Percentiles rank a stretch among this genome's conserved stretches.
These are phyloP conservation scores for Panulirus ornatus DNA, from an alignment of 1,140 invertebrate species.

Conservation along the genomic window DNA sequence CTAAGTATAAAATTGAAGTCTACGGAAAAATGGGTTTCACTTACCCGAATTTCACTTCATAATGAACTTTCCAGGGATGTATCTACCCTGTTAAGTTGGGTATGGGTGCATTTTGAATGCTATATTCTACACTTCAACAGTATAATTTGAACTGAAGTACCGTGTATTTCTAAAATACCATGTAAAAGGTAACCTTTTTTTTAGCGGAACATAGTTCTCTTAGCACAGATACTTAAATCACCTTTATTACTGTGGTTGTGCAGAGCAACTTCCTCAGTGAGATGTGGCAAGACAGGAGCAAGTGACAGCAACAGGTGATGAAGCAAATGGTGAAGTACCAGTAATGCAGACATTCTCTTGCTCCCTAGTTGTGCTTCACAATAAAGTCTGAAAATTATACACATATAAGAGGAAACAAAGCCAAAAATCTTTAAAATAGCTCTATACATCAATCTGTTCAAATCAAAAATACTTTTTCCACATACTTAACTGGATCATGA, in stretches of 20 bases:
- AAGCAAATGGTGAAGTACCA: conserved; percentile 47
- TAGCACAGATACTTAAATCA: background rate
- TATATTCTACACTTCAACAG: too few species aligned
- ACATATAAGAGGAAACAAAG: too few species aligned
- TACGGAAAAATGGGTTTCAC: too few species aligned
- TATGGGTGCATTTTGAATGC: too few species aligned
- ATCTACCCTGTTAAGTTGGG: too few species aligned
- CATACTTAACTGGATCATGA: background rate
- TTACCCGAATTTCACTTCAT: too few species aligned
- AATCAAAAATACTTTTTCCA: background rate
- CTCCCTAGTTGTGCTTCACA: conserved; percentile 36
- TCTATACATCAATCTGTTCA: background rate
- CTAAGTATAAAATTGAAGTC: too few species aligned
- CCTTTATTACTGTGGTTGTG: conserved; percentile 32
- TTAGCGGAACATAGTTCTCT: too few species aligned
- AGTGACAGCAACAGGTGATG: conserved; percentile 48
- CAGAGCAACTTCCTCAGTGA: conserved; percentile 41
- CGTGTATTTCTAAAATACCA: background rate
- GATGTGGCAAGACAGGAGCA: conserved; percentile 45
- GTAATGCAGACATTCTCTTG: conserved; percentile 45
- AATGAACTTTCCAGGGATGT: too few species aligned
- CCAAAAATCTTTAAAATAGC: too few species aligned
- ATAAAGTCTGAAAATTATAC: conserved; percentile 21
- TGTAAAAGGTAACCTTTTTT: too few species aligned
- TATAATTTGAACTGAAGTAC: too few species aligned